Base-by-base conservation (phyloP, 2,797 vertebrate genomes). In the Mastacembelus armatus region DNA sequence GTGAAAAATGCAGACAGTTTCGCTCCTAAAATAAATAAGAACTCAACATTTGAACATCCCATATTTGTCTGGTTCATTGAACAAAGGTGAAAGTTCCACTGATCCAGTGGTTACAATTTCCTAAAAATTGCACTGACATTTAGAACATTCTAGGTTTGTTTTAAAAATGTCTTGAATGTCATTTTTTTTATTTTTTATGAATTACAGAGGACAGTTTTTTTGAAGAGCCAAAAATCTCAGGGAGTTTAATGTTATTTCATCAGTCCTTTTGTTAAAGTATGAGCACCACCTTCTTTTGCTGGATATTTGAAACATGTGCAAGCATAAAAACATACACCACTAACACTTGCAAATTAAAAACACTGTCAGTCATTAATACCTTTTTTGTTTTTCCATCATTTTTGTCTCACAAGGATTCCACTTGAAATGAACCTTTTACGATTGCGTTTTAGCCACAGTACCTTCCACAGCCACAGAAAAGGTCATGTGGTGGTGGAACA, bases 401-500 rank as follows among this genome's bases (percentile, higher is more conserved):
- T 72, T 16, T 21, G n/a, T n/a, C n/a, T n/a, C n/a, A n/a, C n/a
- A n/a, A n/a, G n/a, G n/a, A n/a, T n/a, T n/a, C n/a, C n/a, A n/a
- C n/a, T n/a, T n/a, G n/a, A n/a, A n/a, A n/a, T n/a, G n/a, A n/a
- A 68, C 47, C 62, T 71, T 85, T 65, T 5, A 38, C 4, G 12
- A 72, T 35, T 35, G 43, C 1, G 2, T 35, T 78, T 64, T 44
- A 66, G 14, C 51, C 48, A 54, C 33, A 42, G 47, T 26, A 21
- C 18, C 47, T 55, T 63, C 65, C 49, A 45, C 26, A 2, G 3
- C 61, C 24, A 16, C 60, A 62, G 51, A 40, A 79, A 74, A 84
- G 71, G 80, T 87, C 81, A 84, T 62, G 62, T 21, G 45, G 44
- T 38, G 48, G 55, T 70, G 74, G 83, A 86, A 84, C 73, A 80